Percentiles rank a stretch among this genome's conserved stretches.
Conservation (phyloP, 2,888 invertebrate species). For the Escarpia spicata region DNA sequence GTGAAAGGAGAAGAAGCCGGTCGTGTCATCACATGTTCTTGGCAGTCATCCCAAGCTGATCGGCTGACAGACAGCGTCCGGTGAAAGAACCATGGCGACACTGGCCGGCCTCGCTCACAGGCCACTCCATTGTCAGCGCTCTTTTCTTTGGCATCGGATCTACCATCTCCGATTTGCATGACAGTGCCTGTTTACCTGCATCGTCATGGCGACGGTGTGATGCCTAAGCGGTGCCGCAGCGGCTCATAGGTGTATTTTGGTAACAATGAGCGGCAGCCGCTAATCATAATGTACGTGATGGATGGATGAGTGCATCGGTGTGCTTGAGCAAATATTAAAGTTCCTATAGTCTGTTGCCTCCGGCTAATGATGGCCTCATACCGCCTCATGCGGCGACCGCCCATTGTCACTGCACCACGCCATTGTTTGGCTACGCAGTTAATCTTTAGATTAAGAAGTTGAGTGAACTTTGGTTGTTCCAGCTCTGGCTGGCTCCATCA, state of each 20-base stretch:
- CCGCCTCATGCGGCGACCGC: not conserved
- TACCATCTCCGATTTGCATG: slow-evolving; percentile 10
- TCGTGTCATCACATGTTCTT: slow-evolving; percentile 11
- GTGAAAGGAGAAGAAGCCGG: not conserved
- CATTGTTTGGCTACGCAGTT: not conserved
- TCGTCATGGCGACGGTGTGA: not conserved
- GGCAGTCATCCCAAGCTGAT: not conserved
- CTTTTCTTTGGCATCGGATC: slow-evolving; percentile 16
- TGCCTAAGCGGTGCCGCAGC: not conserved
- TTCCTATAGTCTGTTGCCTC: not conserved
- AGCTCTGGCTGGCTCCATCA: not conserved
- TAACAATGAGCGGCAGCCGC: slow-evolving; percentile 1
- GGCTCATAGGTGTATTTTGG: not conserved
- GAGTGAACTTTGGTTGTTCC: not conserved
- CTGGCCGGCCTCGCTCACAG: not conserved
- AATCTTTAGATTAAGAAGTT: not conserved
- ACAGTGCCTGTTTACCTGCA: slow-evolving; percentile 7
- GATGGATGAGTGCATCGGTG: slow-evolving; percentile 16
- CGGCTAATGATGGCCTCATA: not conserved
- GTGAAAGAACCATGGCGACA: not conserved
- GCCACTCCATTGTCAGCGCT: not conserved
- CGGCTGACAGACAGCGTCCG: not conserved
- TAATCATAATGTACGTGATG: slow-evolving; percentile 7
- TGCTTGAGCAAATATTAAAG: slow-evolving; percentile 16
- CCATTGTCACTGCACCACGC: not conserved